Conservation (phyloP, 2,113 vertebrate genomes). For the Siphamia tubifer region DNA sequence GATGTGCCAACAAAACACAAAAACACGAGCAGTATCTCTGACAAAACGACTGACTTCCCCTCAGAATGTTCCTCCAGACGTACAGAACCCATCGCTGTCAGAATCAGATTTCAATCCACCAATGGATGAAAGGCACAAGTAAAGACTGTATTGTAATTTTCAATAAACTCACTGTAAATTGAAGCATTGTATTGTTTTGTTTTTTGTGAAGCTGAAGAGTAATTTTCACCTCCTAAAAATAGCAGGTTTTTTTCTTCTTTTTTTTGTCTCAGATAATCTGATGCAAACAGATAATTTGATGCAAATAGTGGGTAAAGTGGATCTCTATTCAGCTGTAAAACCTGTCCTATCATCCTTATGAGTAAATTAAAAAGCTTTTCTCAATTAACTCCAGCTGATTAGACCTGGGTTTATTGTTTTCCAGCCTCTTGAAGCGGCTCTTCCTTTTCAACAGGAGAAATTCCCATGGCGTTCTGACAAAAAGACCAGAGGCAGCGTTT, state of each 20-base stretch:
- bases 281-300: constrained; percentile 24
- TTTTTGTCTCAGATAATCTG: constrained; percentile 24
- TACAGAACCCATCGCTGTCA: no score
- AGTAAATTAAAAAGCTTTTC: constrained; percentile 21
- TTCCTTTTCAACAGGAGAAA: constrained; percentile 63
- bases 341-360: constrained; percentile 13
- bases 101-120: constrained; percentile 16
- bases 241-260: not conserved
- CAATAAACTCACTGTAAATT: constrained; percentile 71
- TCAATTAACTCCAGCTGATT: constrained; percentile 37
- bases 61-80: no score
- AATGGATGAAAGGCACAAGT: constrained; percentile 46
- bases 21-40: no score
- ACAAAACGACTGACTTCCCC: no score
- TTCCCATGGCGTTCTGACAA: constrained; percentile 68
- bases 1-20: constrained; percentile 29
- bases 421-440: constrained; percentile 20
- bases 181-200: not conserved
- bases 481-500: constrained; percentile 50
- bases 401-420: constrained; percentile 43
- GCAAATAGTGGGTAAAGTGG: constrained; percentile 22
- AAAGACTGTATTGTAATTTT: constrained; percentile 63
- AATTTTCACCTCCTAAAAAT: not conserved
- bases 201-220: not conserved
- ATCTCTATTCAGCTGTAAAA: constrained; percentile 1